A percentile compares a stretch with the other conserved stretches of the same genome.
Conservation (phyloP, 2,888 invertebrate species). For the Periphyllus acericola region DNA sequence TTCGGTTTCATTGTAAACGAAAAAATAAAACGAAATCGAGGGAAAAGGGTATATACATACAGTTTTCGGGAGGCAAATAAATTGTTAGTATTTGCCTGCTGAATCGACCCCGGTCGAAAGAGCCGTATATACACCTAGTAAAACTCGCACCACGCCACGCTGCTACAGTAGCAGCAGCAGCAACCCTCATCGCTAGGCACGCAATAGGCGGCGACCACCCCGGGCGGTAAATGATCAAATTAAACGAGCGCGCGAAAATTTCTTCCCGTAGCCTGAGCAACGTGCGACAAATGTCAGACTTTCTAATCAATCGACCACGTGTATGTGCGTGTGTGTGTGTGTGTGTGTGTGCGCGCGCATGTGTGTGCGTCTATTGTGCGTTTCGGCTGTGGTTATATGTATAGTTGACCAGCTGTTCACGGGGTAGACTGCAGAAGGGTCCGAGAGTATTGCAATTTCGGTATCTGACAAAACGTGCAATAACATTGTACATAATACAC, state of each 20-base stretch:
- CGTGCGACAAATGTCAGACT: slow-evolving; percentile 27
- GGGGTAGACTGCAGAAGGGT: not conserved
- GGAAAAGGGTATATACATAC: not conserved
- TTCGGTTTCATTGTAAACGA: slow-evolving; percentile 33
- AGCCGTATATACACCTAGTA: not conserved
- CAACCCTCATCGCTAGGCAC: not conserved
- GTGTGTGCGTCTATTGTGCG: not conserved
- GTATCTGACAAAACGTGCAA: slow-evolving; percentile 24
- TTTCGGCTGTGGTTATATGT: not conserved
- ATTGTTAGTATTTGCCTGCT: slow-evolving; percentile 53
- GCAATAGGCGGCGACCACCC: not conserved
- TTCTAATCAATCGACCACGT: slow-evolving; percentile 6
- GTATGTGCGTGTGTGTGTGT: not conserved
- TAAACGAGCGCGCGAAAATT: slow-evolving; percentile 13
- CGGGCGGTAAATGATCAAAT: slow-evolving; percentile 32
- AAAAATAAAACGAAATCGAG: slow-evolving; percentile 29
- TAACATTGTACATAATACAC: slow-evolving; percentile 13
- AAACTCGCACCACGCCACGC: not conserved
- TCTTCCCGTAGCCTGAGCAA: not conserved
- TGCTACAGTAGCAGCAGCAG: too few species aligned
- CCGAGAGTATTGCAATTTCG: not conserved
- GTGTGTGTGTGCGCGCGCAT: not conserved
- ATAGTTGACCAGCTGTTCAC: slow-evolving; percentile 15
- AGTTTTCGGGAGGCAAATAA: slow-evolving; percentile 38
- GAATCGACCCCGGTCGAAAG: slow-evolving; percentile 14